A percentile compares a stretch with the other conserved stretches of the same genome.
phyloP scores from a whole-genome alignment of 2,797 vertebrate species.

The Periophthalmus magnuspinnatus region DNA sequence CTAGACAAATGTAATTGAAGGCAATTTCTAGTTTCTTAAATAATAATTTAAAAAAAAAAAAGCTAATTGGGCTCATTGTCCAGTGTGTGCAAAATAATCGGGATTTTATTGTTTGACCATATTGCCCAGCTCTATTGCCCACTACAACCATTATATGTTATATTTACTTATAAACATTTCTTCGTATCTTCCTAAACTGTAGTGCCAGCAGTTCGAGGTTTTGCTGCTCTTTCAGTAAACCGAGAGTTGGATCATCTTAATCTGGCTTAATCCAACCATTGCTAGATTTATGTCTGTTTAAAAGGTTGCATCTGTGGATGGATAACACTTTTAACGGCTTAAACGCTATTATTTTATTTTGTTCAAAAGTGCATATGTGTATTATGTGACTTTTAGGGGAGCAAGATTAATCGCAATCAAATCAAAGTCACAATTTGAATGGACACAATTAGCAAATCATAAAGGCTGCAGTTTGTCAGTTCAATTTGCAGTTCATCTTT shows the following conservation, averaged over 20 bases:
- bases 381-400: too few relatives aligned
- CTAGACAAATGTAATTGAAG: too few relatives aligned
- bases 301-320: constrained; percentile 19
- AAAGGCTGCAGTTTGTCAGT: too few relatives aligned
- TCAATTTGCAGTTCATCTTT: too few relatives aligned
- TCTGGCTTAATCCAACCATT: constrained; percentile 33
- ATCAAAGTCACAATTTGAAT: too few relatives aligned
- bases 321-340: constrained; percentile 7
- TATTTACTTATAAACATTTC: neutral
- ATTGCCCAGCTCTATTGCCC: neutral
- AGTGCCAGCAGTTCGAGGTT: neutral
- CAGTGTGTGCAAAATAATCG: too few relatives aligned
- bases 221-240: constrained; percentile 11
- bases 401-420: too few relatives aligned
- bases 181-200: constrained; percentile 1
- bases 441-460: too few relatives aligned
- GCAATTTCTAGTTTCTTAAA: too few relatives aligned
- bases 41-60: too few relatives aligned
- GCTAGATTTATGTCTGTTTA: constrained; percentile 25
- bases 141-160: neutral
- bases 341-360: neutral
- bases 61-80: too few relatives aligned
- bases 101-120: too few relatives aligned
- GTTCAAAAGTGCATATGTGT: neutral
- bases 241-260: constrained; percentile 27